Conservation (phyloP, 2,888 invertebrate species). For the Thysanoteuthis rhombus region DNA sequence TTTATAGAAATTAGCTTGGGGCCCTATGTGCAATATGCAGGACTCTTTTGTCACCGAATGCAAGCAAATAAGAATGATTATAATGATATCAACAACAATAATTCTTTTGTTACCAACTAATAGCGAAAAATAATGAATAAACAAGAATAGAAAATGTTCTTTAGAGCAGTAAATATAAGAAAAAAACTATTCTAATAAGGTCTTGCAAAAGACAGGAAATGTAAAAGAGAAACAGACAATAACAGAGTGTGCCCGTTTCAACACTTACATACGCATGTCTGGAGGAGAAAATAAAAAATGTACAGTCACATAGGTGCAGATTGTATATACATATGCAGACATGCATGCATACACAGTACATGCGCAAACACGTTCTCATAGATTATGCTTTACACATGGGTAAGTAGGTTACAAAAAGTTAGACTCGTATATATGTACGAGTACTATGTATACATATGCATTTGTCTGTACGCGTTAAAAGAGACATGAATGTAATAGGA, state of each 20-base stretch:
- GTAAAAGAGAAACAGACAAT: neutral
- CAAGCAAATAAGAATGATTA: neutral
- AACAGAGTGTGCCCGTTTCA: neutral
- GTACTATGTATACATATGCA: too few species aligned
- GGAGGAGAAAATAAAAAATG: neutral
- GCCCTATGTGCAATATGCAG: neutral
- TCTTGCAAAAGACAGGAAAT: neutral
- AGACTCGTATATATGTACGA: too few species aligned
- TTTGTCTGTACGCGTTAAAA: too few species aligned
- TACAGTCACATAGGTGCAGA: neutral
- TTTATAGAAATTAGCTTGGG: neutral
- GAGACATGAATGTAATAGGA: too few species aligned
- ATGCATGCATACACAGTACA: too few species aligned
- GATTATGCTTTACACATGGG: too few species aligned
- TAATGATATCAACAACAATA: neutral
- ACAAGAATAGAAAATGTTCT: neutral
- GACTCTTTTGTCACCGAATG: neutral
- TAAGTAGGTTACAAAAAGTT: too few species aligned
- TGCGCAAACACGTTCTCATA: too few species aligned
- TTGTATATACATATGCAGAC: too few species aligned
- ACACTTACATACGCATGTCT: neutral
- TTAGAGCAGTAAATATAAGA: neutral
- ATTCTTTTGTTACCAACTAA: neutral
- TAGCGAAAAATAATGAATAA: neutral
- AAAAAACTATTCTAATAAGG: neutral